phyloP scores from a whole-genome alignment of 2,888 invertebrate genomes.

The Drosophila cracens region DNA sequence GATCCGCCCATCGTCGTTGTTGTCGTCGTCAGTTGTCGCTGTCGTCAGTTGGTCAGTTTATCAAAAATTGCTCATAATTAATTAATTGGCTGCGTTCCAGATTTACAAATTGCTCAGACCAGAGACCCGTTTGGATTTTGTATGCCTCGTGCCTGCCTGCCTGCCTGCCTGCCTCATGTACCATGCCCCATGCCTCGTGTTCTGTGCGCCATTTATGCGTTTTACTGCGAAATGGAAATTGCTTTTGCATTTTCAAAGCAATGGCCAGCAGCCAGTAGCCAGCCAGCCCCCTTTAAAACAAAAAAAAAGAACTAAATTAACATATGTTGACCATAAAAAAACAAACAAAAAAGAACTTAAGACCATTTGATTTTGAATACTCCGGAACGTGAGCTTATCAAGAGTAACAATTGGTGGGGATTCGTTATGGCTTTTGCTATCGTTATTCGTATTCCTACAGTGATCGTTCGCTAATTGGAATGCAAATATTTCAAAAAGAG shows the following conservation, averaged over 20 bases:
- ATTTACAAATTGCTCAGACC: conserved; percentile 75
- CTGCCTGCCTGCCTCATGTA: conserved; percentile 14
- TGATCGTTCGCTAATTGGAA: not conserved
- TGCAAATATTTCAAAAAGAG: not conserved
- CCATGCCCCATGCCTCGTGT: conserved; percentile 9
- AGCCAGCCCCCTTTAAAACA: conserved; percentile 23
- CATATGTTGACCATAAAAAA: conserved; percentile 55
- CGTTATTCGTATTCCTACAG: conserved; percentile 15
- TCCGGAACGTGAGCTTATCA: conserved; percentile 58
- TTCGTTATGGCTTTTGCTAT: not conserved
- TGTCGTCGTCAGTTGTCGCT: conserved; percentile 35
- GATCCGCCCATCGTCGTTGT: conserved; percentile 28
- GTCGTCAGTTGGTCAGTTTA: conserved; percentile 68
- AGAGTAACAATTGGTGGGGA: conserved; percentile 29
- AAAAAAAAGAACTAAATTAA: conserved; percentile 52
- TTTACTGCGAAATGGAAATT: conserved; percentile 74
- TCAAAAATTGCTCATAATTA: conserved; percentile 83
- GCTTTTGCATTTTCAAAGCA: conserved; percentile 62
- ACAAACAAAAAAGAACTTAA: conserved; percentile 15
- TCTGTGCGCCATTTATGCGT: conserved; percentile 44
- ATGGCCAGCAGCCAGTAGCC: conserved; percentile 15
- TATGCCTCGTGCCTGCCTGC: conserved; percentile 21
- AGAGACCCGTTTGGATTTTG: conserved; percentile 32
- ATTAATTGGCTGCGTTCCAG: conserved; percentile 84
- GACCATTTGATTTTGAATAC: conserved; percentile 62